A percentile compares a stretch with the other conserved stretches of the same genome.
These are phyloP conservation scores for Amphipyra tragopoginis DNA, from an alignment of 2,888 invertebrate genomes.

Conservation along the genomic window DNA sequence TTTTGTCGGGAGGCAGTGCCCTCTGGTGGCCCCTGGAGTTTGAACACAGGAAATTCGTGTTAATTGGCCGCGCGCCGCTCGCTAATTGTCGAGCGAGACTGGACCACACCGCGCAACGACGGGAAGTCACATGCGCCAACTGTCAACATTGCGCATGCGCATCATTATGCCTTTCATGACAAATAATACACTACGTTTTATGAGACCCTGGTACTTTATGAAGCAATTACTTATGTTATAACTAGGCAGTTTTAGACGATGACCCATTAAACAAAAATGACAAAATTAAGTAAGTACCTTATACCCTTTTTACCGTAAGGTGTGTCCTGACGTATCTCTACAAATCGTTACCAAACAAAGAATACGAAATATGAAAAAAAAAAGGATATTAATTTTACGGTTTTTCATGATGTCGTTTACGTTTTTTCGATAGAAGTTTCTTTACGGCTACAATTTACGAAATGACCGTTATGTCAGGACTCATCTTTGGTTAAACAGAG, in stretches of 20 bases:
- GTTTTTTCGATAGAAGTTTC: too few species aligned
- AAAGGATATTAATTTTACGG: too few species aligned
- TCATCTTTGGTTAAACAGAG: too few species aligned
- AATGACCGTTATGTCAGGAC: too few species aligned
- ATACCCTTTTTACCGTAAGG: too few species aligned
- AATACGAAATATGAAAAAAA: too few species aligned
- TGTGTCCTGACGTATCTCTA: too few species aligned
- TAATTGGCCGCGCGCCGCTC: slow-evolving; percentile 80
- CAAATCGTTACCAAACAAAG: too few species aligned
- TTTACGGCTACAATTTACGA: too few species aligned
- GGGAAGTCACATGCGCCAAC: slow-evolving; percentile 75
- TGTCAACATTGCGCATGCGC: slow-evolving; percentile 61
- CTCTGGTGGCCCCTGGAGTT: slow-evolving; percentile 73
- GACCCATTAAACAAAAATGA: slow-evolving; percentile 9
- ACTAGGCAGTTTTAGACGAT: slow-evolving; percentile 21
- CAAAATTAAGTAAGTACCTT: slow-evolving; percentile 1
- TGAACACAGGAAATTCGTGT: slow-evolving; percentile 87
- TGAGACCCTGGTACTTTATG: slow-evolving; percentile 28
- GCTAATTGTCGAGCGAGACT: slow-evolving; percentile 84
- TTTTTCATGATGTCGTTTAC: too few species aligned
- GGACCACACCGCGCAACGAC: slow-evolving; percentile 74
- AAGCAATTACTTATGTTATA: slow-evolving; percentile 41
- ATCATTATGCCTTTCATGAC: slow-evolving; percentile 39
- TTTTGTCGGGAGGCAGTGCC: slow-evolving; percentile 73
- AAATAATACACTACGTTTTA: slow-evolving; percentile 33